Conservation (phyloP, 1,140 invertebrate species). For the Drosophila orena region DNA sequence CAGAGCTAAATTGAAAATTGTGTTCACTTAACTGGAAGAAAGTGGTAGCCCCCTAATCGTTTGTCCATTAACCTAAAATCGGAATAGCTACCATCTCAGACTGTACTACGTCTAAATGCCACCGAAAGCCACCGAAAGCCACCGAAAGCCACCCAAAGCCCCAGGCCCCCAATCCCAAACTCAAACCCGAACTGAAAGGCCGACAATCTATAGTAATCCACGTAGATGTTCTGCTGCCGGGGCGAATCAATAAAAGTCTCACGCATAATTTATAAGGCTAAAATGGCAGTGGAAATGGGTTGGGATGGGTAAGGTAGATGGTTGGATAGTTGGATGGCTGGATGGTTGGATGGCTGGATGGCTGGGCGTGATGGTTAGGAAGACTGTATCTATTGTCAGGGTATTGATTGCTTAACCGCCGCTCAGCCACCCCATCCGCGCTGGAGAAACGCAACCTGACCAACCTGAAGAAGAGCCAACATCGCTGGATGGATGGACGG, state of each 20-base stretch:
- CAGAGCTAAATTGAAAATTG: slow-evolving; percentile 32
- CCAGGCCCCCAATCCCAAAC: neutral
- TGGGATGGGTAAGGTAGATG: neutral
- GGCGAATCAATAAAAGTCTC: slow-evolving; percentile 66
- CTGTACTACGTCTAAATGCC: neutral
- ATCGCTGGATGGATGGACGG: slow-evolving; percentile 18
- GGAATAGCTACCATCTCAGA: slow-evolving; percentile 28
- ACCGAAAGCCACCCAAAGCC: neutral
- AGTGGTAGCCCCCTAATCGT: slow-evolving; percentile 16
- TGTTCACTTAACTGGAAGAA: slow-evolving; percentile 18
- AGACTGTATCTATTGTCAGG: slow-evolving; percentile 52
- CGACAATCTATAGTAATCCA: slow-evolving; percentile 28
- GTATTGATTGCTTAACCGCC: slow-evolving; percentile 59
- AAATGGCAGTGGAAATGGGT: slow-evolving; percentile 41
- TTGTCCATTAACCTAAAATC: slow-evolving; percentile 41
- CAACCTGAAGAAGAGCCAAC: slow-evolving; percentile 35
- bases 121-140: neutral
- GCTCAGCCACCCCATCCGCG: slow-evolving; percentile 28
- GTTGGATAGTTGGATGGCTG: too few species aligned
- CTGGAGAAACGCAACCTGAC: slow-evolving; percentile 20
- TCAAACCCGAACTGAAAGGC: neutral
- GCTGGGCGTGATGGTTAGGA: neutral
- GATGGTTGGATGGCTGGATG: neutral
- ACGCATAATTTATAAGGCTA: slow-evolving; percentile 73
- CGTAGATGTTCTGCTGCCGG: slow-evolving; percentile 30